phyloP scores from a whole-genome alignment of 2,113 vertebrate species.

The Onychorhynchus coronatus region DNA sequence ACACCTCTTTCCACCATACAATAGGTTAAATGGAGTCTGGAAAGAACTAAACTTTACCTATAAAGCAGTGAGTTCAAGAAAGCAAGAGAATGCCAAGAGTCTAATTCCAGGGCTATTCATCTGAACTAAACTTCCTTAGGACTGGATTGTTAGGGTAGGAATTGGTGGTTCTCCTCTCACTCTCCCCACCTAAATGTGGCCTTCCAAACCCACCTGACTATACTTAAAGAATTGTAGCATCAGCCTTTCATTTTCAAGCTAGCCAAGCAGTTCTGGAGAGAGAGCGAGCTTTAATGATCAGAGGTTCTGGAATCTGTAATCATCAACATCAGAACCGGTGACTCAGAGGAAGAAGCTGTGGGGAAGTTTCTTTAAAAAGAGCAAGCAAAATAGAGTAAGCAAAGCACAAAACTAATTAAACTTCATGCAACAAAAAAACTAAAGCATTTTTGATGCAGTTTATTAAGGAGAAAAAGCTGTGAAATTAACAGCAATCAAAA shows the following conservation, averaged over 20 bases:
- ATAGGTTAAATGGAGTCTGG: background rate
- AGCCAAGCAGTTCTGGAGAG: background rate
- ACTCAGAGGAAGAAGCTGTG: conserved; percentile 45
- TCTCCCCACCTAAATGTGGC: fast-evolving
- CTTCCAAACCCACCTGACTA: background rate
- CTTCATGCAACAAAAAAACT: conserved; percentile 71
- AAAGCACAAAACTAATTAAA: conserved; percentile 80
- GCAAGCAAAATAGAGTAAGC: conserved; percentile 65
- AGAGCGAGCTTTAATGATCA: background rate
- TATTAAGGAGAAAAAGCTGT: conserved; percentile 80
- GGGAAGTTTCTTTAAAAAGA: conserved; percentile 40
- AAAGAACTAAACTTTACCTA: background rate
- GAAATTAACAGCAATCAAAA: conserved; percentile 84
- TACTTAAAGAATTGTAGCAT: fast-evolving
- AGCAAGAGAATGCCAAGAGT: background rate
- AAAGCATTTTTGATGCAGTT: conserved; percentile 73
- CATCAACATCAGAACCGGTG: background rate
- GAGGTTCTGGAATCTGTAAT: background rate
- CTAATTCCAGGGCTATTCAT: background rate
- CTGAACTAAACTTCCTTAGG: background rate
- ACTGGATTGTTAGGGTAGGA: background rate
- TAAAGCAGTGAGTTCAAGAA: background rate
- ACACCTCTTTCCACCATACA: background rate
- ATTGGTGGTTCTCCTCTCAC: background rate
- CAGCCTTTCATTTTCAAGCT: background rate